Percentiles rank a stretch among this genome's conserved stretches.
These are phyloP conservation scores for Drosophila aldrichi DNA, from an alignment of 2,888 invertebrate genomes.

Conservation along the genomic window DNA sequence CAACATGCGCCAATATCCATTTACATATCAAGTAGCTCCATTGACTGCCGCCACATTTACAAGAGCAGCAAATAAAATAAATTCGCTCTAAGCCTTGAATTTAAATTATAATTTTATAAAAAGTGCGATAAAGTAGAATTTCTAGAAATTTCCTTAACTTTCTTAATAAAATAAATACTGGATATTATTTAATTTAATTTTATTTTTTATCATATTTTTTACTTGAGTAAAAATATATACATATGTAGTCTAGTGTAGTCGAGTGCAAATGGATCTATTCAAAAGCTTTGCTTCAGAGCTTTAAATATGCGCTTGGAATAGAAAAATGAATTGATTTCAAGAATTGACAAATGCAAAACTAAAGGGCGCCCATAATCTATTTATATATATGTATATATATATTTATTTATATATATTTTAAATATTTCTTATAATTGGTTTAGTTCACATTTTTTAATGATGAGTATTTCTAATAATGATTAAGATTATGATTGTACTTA, in stretches of 20 bases:
- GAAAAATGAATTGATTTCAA: background rate
- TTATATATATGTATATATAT: background rate
- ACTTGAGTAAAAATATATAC: no score
- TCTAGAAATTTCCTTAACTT: background rate
- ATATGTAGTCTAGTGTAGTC: background rate
- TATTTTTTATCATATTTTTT: no score
- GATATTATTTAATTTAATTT: no score
- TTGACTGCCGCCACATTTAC: slow-evolving; percentile 22
- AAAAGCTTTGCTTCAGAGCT: background rate
- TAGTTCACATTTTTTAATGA: background rate
- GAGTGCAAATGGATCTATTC: background rate
- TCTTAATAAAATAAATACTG: background rate
- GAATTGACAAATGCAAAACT: background rate
- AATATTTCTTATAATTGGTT: background rate
- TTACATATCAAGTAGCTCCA: slow-evolving; percentile 65
- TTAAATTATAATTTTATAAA: background rate
- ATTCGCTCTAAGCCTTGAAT: slow-evolving; percentile 47
- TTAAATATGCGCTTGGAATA: background rate
- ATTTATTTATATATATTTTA: background rate
- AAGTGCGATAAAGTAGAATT: background rate
- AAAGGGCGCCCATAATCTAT: background rate
- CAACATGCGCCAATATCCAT: slow-evolving; percentile 63
- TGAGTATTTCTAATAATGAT: background rate
- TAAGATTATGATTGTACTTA: background rate
- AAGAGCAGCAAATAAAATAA: slow-evolving; percentile 16